phyloP scores from a whole-genome alignment of 2,888 invertebrate species.

The Scotopteryx bipunctaria region DNA sequence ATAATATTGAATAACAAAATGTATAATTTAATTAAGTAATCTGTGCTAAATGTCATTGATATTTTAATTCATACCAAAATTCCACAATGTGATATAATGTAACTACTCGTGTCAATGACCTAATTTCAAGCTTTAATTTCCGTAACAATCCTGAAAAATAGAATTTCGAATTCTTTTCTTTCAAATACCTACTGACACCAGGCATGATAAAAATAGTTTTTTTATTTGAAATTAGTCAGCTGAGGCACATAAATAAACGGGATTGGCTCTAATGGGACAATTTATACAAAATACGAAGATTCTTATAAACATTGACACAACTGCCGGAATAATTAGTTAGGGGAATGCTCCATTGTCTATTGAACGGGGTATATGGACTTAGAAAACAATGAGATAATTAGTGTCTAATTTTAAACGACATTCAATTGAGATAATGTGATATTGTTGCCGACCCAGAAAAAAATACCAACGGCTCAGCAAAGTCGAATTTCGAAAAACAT shows the following conservation, averaged over 20 bases:
- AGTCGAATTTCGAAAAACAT: constrained; percentile 12
- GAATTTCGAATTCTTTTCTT: constrained; percentile 24
- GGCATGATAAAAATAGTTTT: constrained; percentile 27
- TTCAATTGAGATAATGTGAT: constrained; percentile 17
- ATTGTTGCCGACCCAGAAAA: constrained; percentile 46
- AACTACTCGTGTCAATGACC: not conserved
- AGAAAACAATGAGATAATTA: constrained; percentile 30
- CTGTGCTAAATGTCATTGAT: too few species aligned
- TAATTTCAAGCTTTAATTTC: not conserved
- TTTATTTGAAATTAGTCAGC: constrained; percentile 35
- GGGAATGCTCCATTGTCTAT: constrained; percentile 17
- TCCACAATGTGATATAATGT: too few species aligned
- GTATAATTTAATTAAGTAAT: too few species aligned
- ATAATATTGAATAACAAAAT: too few species aligned
- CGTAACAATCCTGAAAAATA: not conserved
- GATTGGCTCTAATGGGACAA: constrained; percentile 27
- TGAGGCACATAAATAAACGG: constrained; percentile 32
- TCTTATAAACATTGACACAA: constrained; percentile 24
- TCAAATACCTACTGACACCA: constrained; percentile 25
- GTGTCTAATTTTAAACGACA: constrained; percentile 33
- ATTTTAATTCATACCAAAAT: too few species aligned
- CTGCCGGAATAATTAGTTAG: constrained; percentile 11
- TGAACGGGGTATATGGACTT: constrained; percentile 3
- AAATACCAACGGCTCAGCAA: constrained; percentile 41
- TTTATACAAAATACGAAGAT: constrained; percentile 27